phyloP scores from a whole-genome alignment of 2,888 invertebrate genomes.

The Syrphus vitripennis region DNA sequence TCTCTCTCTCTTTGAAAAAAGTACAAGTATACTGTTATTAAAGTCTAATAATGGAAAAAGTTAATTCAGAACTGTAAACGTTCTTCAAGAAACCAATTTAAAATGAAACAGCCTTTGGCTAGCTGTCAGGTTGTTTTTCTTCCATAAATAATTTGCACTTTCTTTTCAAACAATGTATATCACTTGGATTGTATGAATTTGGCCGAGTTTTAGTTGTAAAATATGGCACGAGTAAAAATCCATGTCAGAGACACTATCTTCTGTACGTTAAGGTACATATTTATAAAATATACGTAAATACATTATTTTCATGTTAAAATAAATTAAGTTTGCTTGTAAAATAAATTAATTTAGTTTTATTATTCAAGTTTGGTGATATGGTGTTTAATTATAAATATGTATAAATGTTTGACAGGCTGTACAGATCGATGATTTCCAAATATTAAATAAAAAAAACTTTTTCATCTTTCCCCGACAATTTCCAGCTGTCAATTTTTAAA shows the following conservation, averaged over 20 bases:
- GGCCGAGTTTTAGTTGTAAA: background rate
- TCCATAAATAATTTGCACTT: conserved; percentile 48
- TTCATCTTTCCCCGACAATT: no score
- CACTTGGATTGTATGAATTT: conserved; percentile 4
- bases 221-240: background rate
- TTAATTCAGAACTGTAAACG: conserved; percentile 19
- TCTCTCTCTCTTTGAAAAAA: background rate
- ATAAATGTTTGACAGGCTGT: no score
- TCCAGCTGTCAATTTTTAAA: no score
- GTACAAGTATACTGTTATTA: conserved; percentile 2
- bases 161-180: conserved; percentile 34
- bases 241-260: background rate
- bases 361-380: no score
- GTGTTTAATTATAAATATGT: no score
- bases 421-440: no score
- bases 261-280: no score
- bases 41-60: background rate
- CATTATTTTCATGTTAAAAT: no score
- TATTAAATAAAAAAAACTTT: no score
- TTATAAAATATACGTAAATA: no score
- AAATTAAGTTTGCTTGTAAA: no score
- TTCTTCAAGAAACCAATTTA: conserved; percentile 22
- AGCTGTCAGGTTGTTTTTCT: background rate
- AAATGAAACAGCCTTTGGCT: conserved; percentile 8
- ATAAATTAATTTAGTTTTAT: no score